phyloP scores from a whole-genome alignment of 2,888 invertebrate genomes.

The Cinara cedri region DNA sequence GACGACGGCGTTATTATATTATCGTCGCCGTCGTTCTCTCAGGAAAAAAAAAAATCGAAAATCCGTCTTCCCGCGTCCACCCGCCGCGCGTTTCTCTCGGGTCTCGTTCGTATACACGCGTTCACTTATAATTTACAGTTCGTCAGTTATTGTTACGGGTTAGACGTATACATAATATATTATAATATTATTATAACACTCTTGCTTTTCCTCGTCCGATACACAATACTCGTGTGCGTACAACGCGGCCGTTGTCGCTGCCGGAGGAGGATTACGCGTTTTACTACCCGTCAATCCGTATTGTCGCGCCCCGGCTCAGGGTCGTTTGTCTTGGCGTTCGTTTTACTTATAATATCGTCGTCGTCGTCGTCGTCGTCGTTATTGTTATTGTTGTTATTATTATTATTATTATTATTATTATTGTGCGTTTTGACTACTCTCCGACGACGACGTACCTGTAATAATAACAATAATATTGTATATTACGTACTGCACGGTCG shows the following conservation, averaged over 20 bases:
- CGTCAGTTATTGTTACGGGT: not conserved
- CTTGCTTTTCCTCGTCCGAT: not conserved
- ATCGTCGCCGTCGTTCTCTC: not conserved
- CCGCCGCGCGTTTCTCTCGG: not conserved
- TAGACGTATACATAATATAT: no score
- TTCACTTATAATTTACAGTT: not conserved
- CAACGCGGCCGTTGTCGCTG: not conserved
- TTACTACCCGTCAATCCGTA: constrained; percentile 11
- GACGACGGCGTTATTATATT: not conserved
- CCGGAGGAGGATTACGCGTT: no score
- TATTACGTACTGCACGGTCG: no score
- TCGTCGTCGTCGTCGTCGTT: no score
- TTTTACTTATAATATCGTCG: constrained; percentile 4
- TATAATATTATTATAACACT: no score
- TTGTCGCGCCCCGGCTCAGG: constrained; percentile 9
- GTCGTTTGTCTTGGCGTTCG: constrained; percentile 21
- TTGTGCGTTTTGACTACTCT: no score
- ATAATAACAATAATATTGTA: no score
- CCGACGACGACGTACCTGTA: no score
- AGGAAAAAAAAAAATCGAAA: not conserved
- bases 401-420: no score
- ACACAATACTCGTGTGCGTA: not conserved
- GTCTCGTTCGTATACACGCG: not conserved
- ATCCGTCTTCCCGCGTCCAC: not conserved
- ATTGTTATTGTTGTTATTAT: no score